Conservation (phyloP, 2,113 vertebrate genomes). For the Hiodon alosoides region DNA sequence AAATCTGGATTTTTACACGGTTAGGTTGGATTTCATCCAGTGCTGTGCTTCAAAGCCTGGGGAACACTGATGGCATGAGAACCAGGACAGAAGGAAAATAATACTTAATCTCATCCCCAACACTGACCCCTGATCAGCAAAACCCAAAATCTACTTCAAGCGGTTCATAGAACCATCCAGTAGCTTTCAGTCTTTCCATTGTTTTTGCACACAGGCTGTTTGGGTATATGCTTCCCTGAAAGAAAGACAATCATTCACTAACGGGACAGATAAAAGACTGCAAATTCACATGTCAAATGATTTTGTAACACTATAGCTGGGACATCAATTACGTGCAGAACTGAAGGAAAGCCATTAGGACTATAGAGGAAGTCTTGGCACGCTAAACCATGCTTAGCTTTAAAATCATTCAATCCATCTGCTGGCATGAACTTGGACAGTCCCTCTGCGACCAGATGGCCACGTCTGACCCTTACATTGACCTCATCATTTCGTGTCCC, state of each 20-base stretch:
- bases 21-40: constrained; percentile 50
- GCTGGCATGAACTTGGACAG: no score
- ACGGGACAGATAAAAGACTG: neutral
- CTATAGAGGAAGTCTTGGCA: neutral
- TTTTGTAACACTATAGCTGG: no score
- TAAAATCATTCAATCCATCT: neutral
- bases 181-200: no score
- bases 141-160: neutral
- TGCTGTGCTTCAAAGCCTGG: constrained; percentile 1
- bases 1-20: constrained; percentile 44
- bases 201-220: no score
- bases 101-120: constrained; percentile 8
- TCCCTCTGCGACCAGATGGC: neutral
- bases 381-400: neutral
- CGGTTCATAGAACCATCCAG: neutral
- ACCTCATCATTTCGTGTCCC: neutral
- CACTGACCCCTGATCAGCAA: constrained; percentile 4
- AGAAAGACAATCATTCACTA: neutral
- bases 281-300: no score
- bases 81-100: constrained; percentile 26
- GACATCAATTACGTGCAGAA: neutral
- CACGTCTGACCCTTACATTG: neutral
- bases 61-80: constrained; percentile 24
- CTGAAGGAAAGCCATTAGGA: neutral
- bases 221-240: no score